phyloP scores from a whole-genome alignment of 1,140 invertebrate species.

The Mercenaria mercenaria region DNA sequence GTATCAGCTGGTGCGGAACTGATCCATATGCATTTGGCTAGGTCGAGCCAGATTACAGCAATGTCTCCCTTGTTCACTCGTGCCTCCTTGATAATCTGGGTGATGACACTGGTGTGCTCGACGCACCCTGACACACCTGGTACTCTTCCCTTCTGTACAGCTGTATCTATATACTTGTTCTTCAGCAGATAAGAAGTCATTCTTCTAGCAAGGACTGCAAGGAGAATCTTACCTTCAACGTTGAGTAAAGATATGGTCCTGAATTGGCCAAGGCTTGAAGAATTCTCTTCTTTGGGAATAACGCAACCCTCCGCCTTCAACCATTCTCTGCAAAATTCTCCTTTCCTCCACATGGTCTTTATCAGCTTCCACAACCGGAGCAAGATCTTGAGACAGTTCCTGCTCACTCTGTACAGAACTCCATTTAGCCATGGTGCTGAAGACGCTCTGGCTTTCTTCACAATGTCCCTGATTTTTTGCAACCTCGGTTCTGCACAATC shows the following conservation, averaged over 20 bases:
- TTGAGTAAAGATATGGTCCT: slow-evolving; percentile 25
- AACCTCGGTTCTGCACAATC: slow-evolving; percentile 31
- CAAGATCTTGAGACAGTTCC: slow-evolving; percentile 38
- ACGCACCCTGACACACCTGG: slow-evolving; percentile 55
- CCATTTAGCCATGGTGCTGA: slow-evolving; percentile 56
- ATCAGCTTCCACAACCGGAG: neutral
- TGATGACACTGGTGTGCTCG: slow-evolving; percentile 44
- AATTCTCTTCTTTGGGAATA: slow-evolving; percentile 34
- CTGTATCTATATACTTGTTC: slow-evolving; percentile 46
- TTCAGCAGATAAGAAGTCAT: slow-evolving; percentile 9
- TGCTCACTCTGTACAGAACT: slow-evolving; percentile 47
- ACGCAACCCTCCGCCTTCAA: slow-evolving; percentile 18
- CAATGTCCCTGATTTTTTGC: slow-evolving; percentile 9
- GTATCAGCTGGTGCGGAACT: slow-evolving; percentile 53
- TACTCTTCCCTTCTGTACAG: slow-evolving; percentile 65
- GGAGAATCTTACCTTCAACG: slow-evolving; percentile 30
- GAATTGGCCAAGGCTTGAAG: neutral
- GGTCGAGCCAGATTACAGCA: slow-evolving; percentile 70
- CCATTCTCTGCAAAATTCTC: slow-evolving; percentile 4
- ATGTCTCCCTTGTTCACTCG: slow-evolving; percentile 44
- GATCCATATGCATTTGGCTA: slow-evolving; percentile 64
- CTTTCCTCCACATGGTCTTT: slow-evolving; percentile 55
- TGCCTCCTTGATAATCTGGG: slow-evolving; percentile 54
- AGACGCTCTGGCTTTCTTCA: slow-evolving; percentile 23
- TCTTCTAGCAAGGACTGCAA: slow-evolving; percentile 1